These are phyloP conservation scores for Botia kubotai DNA, from an alignment of 2,797 vertebrate species.

Conservation along the genomic window DNA sequence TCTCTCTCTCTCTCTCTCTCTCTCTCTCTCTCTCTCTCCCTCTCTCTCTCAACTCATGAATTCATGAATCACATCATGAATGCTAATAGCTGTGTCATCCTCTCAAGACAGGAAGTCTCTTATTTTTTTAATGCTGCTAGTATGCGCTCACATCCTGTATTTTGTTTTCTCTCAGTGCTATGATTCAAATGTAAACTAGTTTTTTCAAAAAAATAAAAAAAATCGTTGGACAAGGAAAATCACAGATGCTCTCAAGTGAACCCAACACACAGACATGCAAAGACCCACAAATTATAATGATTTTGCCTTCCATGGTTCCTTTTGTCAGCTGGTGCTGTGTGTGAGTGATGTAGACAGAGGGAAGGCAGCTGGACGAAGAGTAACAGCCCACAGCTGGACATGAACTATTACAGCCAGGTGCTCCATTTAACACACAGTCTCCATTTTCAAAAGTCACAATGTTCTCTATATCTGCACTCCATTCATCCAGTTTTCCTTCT, in stretches of 20 bases:
- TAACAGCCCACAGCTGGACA: constrained; percentile 31
- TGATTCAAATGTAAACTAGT: constrained; percentile 63
- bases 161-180: background rate
- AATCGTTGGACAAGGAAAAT: constrained; percentile 21
- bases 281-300: background rate
- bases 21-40: background rate
- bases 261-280: background rate
- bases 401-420: background rate
- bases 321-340: constrained; percentile 14
- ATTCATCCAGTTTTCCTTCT: background rate
- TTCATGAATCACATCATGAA: constrained; percentile 14
- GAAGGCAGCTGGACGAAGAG: constrained; percentile 24
- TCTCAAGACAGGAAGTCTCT: background rate
- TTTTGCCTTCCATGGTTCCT: background rate
- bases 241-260: constrained; percentile 58
- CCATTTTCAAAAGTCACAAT: background rate
- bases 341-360: constrained; percentile 8
- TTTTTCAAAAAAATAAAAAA: constrained; percentile 51
- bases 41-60: background rate
- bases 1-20: background rate
- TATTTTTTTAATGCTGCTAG: constrained; percentile 43
- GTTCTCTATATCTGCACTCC: background rate
- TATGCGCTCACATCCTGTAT: constrained; percentile 64
- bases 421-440: constrained; percentile 21
- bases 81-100: constrained; percentile 29